phyloP scores from a whole-genome alignment of 2,797 vertebrate genomes.

The Pseudopleuronectes americanus region DNA sequence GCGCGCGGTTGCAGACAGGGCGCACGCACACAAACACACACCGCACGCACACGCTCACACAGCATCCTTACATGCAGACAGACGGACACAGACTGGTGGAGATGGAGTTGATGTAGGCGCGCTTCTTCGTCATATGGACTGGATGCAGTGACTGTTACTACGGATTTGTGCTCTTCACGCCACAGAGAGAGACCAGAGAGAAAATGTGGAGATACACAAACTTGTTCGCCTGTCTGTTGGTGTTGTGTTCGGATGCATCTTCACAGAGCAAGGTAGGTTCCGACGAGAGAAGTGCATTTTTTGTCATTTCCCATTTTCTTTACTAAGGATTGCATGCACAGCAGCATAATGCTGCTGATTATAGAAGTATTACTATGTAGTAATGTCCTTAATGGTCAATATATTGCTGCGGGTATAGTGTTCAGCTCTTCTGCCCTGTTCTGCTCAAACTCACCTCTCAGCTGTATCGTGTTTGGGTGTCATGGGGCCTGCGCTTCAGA shows the following conservation, averaged over 20 bases:
- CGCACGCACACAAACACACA: slow-evolving; percentile 1
- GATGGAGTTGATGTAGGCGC: slow-evolving; percentile 53
- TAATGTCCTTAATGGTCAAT: neutral
- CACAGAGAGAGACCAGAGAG: neutral
- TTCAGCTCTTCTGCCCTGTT: too few relatives aligned
- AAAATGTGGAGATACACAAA: slow-evolving; percentile 78
- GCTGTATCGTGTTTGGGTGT: neutral
- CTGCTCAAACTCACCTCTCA: neutral
- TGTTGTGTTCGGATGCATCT: slow-evolving; percentile 68
- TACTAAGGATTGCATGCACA: neutral
- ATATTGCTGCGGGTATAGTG: too few relatives aligned
- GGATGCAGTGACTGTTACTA: slow-evolving; percentile 12
- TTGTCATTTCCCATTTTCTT: neutral
- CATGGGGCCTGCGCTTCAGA: slow-evolving; percentile 38
- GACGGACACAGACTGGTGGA: slow-evolving; percentile 18
- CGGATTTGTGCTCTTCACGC: slow-evolving; percentile 31
- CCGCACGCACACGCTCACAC: slow-evolving; percentile 4
- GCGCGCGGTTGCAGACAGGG: slow-evolving; percentile 16
- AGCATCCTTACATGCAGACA: slow-evolving; percentile 7
- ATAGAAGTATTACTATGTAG: neutral
- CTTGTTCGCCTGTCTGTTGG: slow-evolving; percentile 67
- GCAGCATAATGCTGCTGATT: too few relatives aligned
- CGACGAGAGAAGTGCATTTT: too few relatives aligned
- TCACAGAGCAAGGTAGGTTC: slow-evolving; percentile 79
- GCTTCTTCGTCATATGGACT: slow-evolving; percentile 3